Percentiles rank a stretch among this genome's conserved stretches.
Evolutionary conservation across 2,113 vertebrate species (phyloP).

Genomic region (Ranitomeya variabilis): DNA sequence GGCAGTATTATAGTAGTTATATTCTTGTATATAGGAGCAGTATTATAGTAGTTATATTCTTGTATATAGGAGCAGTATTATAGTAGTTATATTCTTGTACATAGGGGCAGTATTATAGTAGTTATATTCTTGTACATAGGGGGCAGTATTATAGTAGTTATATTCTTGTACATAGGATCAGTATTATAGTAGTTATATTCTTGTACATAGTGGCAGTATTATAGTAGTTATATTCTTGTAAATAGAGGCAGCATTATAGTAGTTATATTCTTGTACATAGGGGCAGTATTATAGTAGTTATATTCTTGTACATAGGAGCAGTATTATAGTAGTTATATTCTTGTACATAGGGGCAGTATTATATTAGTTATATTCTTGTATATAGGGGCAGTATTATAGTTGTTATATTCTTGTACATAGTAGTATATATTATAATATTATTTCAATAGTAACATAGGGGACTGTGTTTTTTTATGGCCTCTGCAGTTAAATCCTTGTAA

Average conservation of each 20-base stretch:
- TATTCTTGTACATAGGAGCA: too few relatives aligned
- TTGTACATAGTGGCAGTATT: too few relatives aligned
- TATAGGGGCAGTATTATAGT: neutral
- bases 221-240: too few relatives aligned
- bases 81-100: constrained; percentile 2
- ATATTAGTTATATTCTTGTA: constrained; percentile 3
- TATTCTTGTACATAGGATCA: too few relatives aligned
- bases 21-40: neutral
- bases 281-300: too few relatives aligned
- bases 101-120: constrained; percentile 1
- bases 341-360: neutral
- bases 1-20: neutral
- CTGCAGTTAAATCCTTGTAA: neutral
- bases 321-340: too few relatives aligned
- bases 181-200: too few relatives aligned
- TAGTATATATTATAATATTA: neutral
- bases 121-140: neutral
- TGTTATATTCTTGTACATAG: neutral
- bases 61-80: neutral
- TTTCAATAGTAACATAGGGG: neutral
- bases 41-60: constrained; percentile 7
- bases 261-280: too few relatives aligned
- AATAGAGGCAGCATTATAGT: too few relatives aligned
- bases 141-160: too few relatives aligned
- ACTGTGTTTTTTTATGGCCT: neutral